A percentile compares a stretch with the other conserved stretches of the same genome.
phyloP scores from a whole-genome alignment of 1,140 invertebrate genomes.

The Lordiphosa stackelbergi region DNA sequence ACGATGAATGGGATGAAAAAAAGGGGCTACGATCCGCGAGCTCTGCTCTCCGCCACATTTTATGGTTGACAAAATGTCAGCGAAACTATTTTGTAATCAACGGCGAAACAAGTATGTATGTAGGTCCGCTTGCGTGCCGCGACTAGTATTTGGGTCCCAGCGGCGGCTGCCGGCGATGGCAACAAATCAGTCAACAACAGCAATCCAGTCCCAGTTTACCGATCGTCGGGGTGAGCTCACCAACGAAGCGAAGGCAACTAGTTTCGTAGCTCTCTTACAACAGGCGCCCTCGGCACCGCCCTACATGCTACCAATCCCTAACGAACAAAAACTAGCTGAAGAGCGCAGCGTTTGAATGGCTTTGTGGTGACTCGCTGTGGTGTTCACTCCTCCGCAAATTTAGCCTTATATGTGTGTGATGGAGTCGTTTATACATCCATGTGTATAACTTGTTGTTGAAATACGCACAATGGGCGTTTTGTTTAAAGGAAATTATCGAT shows the following conservation, averaged over 20 bases:
- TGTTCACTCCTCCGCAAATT: slow-evolving; percentile 56
- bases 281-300: slow-evolving; percentile 11
- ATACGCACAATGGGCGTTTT: no score
- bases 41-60: slow-evolving; percentile 28
- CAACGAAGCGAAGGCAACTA: slow-evolving; percentile 47
- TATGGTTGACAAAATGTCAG: slow-evolving; percentile 64
- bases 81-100: slow-evolving; percentile 58
- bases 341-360: slow-evolving; percentile 19
- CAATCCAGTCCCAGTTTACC: slow-evolving; percentile 28
- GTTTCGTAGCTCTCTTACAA: slow-evolving; percentile 31
- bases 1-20: slow-evolving; percentile 24
- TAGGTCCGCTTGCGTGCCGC: slow-evolving; percentile 11
- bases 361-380: slow-evolving; percentile 25
- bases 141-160: slow-evolving; percentile 20
- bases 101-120: slow-evolving; percentile 29
- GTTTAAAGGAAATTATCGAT: no score
- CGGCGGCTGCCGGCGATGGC: slow-evolving; percentile 17
- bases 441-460: no score
- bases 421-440: no score
- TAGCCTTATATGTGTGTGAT: slow-evolving; percentile 5
- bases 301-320: slow-evolving; percentile 14
- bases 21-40: slow-evolving; percentile 47
- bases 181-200: slow-evolving; percentile 59
- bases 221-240: slow-evolving; percentile 53
- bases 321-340: slow-evolving; percentile 13